Base-by-base conservation (phyloP, 1,140 invertebrate genomes). In the Zaprionus ornatus region DNA sequence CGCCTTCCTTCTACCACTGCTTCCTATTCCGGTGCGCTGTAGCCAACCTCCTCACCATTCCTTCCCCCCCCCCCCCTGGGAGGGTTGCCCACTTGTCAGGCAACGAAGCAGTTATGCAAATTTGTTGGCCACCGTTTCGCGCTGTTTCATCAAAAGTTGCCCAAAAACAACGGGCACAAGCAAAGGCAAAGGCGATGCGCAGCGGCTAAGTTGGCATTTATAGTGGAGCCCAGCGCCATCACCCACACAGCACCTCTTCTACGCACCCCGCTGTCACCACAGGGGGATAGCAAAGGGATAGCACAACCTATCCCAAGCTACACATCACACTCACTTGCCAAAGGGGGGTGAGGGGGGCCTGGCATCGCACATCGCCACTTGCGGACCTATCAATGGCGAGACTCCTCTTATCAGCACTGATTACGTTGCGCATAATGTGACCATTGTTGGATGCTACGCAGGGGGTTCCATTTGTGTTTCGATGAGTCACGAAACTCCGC, bases 121-220 rank as follows among this genome's bases (percentile, higher is more conserved):
- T 87, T 88, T 87, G 84, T 79, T 87, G 79, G 65, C 67, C 82
- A 55, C 35, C 71, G 52, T 75, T 70, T 85, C 71, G 85, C 84
- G 78, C 71, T 83, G 84, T 87, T 88, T 88, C 80, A 87, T 84
- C 85, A 87, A 80, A 88, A 80, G 82, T 87, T 74, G 76, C 71
- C 84, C 74, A 70, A 52, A 50, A 50, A 21, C 45, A 50, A 12
- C 7, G 7, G 6, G 40, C 2, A 17, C 9, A 10, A 10, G 29
- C 29, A 32, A 32, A 32, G 29, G n/a, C n/a, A 45, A 17, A 45
- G 40, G 40, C 55, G 45, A 21, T 13, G 23, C 15, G 50, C 77
- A 42, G 62, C 64, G 60, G 21, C 68, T 62, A 61, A 71, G 73
- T 61, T 61, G 60, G 25, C 67, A 29, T 29, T 62, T 50, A 62